Evolutionary conservation across 2,113 vertebrate genomes (phyloP), one percentile per base, ranked within the genome.

Genomic region (Myodes glareolus): DNA sequence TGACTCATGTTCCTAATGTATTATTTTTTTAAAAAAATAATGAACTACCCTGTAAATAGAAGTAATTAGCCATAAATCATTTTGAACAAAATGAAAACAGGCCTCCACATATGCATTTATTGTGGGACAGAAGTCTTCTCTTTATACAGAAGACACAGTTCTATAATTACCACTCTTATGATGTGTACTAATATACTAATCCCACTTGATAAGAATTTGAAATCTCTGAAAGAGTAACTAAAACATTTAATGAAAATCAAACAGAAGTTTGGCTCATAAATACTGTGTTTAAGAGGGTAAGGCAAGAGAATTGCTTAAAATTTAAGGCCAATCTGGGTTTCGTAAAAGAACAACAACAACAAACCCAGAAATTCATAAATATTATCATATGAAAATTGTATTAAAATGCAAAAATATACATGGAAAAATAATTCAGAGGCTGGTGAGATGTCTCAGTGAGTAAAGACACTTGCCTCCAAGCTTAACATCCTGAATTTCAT

Each of bases 1-100:
- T 13, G 96, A 86, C 1, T 75, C n/a, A 89, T 75, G n/a, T 29
- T 68, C 45, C 67, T 19, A 50, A 94, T 77, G 73, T 77, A 92
- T 27, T n/a, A 55, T 55, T 84, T 65, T 95, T 95, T 87, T 95
- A 52, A 33, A 50, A 94, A 93, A 90, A 89, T 95, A 91, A 31
- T 68, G 55, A 94, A 39, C 11, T 17, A 92, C 72, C 80, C 72
- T 82, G 58, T 68, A 97, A 96, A 95, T 3, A 90, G 55, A 96
- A 91, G 88, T 63, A 36, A 91, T 0, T 76, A n/a, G 47, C 52
- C 92, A 67, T 70, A 75, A 94, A 94, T 21, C 68, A 39, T 88
- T 55, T 1, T 65, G 33, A n/a, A 36, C 13, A 90, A 92, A 95
- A 90, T 19, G 21, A 11, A 95, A 92, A 94, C 17, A 84, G 58